Evolutionary conservation across 1,140 invertebrate species (phyloP).

Genomic region (Phenacoccus solenopsis): DNA sequence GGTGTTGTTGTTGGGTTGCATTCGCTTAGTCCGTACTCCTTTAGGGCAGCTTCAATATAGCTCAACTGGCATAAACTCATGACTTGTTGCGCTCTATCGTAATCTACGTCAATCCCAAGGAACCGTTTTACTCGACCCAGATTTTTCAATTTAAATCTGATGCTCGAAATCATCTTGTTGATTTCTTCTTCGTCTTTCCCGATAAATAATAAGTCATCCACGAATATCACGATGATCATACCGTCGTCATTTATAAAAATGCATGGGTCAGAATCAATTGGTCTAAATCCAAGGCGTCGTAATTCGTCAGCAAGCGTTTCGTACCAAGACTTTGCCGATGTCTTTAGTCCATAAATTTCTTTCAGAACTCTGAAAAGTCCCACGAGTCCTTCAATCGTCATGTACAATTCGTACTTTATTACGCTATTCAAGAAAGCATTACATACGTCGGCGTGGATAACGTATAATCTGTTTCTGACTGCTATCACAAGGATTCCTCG

Average conservation of each 20-base stretch:
- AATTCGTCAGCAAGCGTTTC: background rate
- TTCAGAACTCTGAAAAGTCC: background rate
- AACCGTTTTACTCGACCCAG: too few relatives aligned
- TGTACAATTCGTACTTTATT: too few relatives aligned
- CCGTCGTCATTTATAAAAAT: background rate
- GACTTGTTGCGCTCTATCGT: too few relatives aligned
- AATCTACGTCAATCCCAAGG: too few relatives aligned
- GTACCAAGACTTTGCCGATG: background rate
- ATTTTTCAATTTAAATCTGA: too few relatives aligned
- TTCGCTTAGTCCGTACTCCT: too few relatives aligned
- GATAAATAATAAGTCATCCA: background rate
- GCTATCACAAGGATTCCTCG: background rate
- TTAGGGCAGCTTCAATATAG: too few relatives aligned
- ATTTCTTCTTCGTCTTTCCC: background rate
- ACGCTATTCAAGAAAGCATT: background rate
- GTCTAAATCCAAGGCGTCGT: background rate
- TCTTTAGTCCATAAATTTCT: background rate
- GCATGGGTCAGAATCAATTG: background rate
- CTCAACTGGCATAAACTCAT: too few relatives aligned
- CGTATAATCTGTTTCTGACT: background rate
- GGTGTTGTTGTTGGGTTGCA: too few relatives aligned
- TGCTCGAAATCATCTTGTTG: too few relatives aligned
- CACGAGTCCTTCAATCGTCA: background rate
- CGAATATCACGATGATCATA: background rate
- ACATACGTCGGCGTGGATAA: background rate